These are phyloP conservation scores for Girardia tigrina DNA, from an alignment of 2,888 invertebrate genomes.

Conservation along the genomic window DNA sequence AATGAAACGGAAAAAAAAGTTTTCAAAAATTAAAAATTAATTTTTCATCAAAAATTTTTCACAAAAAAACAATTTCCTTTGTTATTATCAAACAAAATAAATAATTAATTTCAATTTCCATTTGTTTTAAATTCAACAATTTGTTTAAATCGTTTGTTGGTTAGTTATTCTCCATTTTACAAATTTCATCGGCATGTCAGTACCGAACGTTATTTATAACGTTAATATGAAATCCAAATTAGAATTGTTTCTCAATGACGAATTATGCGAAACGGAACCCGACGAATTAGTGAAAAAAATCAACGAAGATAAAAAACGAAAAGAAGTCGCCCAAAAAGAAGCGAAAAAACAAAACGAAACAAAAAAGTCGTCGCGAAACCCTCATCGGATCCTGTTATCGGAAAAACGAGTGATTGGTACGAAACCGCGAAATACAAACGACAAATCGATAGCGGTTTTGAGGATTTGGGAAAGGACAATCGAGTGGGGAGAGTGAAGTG, in stretches of 20 bases:
- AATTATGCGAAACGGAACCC: background rate
- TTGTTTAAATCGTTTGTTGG: conserved; percentile 23
- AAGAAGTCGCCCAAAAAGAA: background rate
- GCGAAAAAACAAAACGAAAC: conserved; percentile 5
- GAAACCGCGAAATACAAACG: background rate
- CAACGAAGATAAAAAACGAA: background rate
- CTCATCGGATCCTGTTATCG: background rate
- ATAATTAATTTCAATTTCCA: too few relatives aligned
- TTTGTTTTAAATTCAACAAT: too few relatives aligned
- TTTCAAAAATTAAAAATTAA: too few relatives aligned
- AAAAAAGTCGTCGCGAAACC: background rate
- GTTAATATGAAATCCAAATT: conserved; percentile 2
- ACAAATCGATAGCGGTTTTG: background rate
- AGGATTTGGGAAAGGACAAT: background rate
- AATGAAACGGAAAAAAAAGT: too few relatives aligned
- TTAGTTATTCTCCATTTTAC: conserved; percentile 19
- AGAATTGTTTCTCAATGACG: conserved; percentile 9
- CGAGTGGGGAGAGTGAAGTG: background rate
- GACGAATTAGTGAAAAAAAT: background rate
- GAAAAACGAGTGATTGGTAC: background rate
- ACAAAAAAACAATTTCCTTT: too few relatives aligned
- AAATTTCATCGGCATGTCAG: conserved; percentile 1
- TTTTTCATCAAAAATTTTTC: too few relatives aligned
- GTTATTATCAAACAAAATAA: too few relatives aligned
- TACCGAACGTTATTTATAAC: background rate